Evolutionary conservation across 2,113 vertebrate species (phyloP).

Genomic region (Platichthys stellatus): DNA sequence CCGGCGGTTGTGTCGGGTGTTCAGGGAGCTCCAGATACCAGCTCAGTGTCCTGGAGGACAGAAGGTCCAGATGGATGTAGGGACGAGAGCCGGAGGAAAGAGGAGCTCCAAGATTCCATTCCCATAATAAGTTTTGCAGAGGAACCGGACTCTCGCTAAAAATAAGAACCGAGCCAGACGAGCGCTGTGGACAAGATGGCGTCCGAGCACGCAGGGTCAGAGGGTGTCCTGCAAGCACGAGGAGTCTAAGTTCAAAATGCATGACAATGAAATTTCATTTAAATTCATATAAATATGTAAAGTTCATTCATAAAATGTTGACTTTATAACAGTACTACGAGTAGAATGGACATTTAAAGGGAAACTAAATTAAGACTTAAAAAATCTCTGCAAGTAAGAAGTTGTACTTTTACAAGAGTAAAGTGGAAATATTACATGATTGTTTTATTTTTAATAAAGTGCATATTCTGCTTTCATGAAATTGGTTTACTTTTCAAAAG

Average conservation of each 20-base stretch:
- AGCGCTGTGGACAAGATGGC: conserved; percentile 46
- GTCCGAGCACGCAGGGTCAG: background rate
- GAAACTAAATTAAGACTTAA: too few species aligned
- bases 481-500: too few species aligned
- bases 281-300: too few species aligned
- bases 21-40: conserved; percentile 27
- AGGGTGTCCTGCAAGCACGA: background rate
- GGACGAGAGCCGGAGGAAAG: conserved; percentile 48
- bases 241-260: background rate
- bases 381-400: too few species aligned
- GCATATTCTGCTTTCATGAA: background rate
- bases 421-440: too few species aligned
- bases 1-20: conserved; percentile 10
- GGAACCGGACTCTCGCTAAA: conserved; percentile 72
- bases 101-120: conserved; percentile 72
- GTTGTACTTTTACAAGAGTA: too few species aligned
- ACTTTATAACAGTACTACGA: too few species aligned
- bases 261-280: background rate
- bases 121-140: conserved; percentile 81
- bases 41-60: conserved; percentile 55
- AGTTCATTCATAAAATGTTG: too few species aligned
- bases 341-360: too few species aligned
- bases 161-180: conserved; percentile 70
- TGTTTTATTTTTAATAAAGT: too few species aligned
- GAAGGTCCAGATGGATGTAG: conserved; percentile 38